Evolutionary conservation across 92 coral and sea anemone genomes (phyloP), one percentile per base, ranked within the genome.

Genomic region (Galaxea fascicularis): DNA sequence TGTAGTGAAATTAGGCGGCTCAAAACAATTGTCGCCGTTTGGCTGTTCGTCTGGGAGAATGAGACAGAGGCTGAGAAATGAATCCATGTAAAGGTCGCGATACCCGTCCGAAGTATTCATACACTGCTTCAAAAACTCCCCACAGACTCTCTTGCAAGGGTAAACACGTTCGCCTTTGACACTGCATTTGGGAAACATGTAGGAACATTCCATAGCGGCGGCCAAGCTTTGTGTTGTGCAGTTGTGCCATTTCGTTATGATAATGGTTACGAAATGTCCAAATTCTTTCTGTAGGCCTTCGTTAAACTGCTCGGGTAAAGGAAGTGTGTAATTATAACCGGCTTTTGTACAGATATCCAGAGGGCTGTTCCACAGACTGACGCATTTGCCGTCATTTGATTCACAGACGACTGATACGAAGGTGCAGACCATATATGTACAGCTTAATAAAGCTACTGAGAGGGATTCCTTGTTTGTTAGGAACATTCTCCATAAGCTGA

Each of bases 11-110:
- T 78, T 80, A 35, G 82, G 82, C 10, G 95, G 95, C 69, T 91
- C 95, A 60, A 80, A 80, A 31, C 95, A 91, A 45, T 85, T 76
- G 13, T 90, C 87, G 6, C 84, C 74, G 13, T 69, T 31, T 29
- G 82, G 85, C 18, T 56, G 64, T 56, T n/a, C 56, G 41, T 91
- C 74, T 15, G 95, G 95, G 0, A 88, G 87, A 13, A 65, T 54
- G 4, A 84, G 26, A 49, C 95, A 91, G 13, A 16, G 25, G 18
- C 80, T 70, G 21, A 85, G 68, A 20, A 69, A 1, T 44, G 78
- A 53, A 4, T 91, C 90, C 47, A 91, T n/a, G 26, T 26, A 29
- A 8, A 71, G 9, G 1, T 46, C 71, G 24, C 21, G 29, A 26
- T 0, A 44, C 10, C 10, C 39, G 3, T 47, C 29, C 41, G 3